Base-by-base conservation (phyloP, 2,113 vertebrate species). In the Tragelaphus scriptus region DNA sequence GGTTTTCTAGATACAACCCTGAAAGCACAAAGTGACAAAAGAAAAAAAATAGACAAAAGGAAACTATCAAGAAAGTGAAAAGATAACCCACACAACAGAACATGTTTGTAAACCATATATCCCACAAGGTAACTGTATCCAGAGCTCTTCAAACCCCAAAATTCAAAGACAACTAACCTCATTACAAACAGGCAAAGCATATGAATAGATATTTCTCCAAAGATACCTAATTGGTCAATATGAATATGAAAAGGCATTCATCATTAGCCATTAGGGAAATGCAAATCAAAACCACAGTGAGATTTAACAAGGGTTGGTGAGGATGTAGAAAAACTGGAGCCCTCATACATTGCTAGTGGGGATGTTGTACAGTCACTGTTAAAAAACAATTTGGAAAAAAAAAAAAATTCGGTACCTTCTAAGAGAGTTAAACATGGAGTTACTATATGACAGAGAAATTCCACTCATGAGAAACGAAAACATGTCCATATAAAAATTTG, bases 391-490 rank as follows among this genome's bases (percentile, higher is more conserved):
- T 75, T 1, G 3, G 86, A 44, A 44, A 44, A 44, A n/a, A 44
- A 44, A 44, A 44, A 44, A 44, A 44, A 44, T 44, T 75, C 1
- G 3, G 89, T 25, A 56, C 32, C 36, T 56, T 32, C 84, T 85
- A 32, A 58, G 56, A 81, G 81, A 88, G 40, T 85, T 95, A 88
- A 87, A 80, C 5, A 3, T 9, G 30, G 61, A 77, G 36, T 81
- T 47, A 85, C 40, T 32, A n/a, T 58, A 68, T 12, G 17, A 75
- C 44, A 71, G 1, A 19, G 75, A 65, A 94, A 17, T 82, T 90
- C 36, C 28, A 61, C 28, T 88, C 56, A 88, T 40, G 23, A 92
- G 58, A 97, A 96, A 97, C 51, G 12, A 95, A 94, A 96, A 61
- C 10, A 28, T 10, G 32, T 47, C n/a, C 26, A 93, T 40, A 53